Conservation (phyloP, 1,140 invertebrate genomes). For the Cyphomyrmex costatus region DNA sequence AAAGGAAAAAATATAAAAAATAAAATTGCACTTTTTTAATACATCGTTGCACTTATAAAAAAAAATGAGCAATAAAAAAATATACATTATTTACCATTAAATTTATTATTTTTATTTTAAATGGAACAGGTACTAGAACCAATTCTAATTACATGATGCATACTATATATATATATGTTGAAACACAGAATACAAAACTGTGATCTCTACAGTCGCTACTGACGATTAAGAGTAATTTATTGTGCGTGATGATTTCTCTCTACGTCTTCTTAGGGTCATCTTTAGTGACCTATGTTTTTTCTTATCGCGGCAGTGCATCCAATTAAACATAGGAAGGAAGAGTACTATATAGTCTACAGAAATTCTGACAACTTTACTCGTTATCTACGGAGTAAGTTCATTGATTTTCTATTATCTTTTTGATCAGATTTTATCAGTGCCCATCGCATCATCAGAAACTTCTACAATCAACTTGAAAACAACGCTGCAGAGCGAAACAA, state of each 20-base stretch:
- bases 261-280: slow-evolving; percentile 70
- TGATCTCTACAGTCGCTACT: background rate
- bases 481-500: background rate
- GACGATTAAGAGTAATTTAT: slow-evolving; percentile 54
- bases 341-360: slow-evolving; percentile 45
- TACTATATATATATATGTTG: background rate
- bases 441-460: background rate
- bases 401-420: slow-evolving; percentile 23
- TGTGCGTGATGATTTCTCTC: slow-evolving; percentile 62
- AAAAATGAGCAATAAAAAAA: too few relatives aligned
- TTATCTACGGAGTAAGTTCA: slow-evolving; percentile 2
- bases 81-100: too few relatives aligned
- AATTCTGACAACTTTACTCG: slow-evolving; percentile 26
- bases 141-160: too few relatives aligned
- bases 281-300: slow-evolving; percentile 70
- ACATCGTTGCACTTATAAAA: too few relatives aligned
- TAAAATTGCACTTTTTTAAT: too few relatives aligned
- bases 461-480: background rate
- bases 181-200: slow-evolving; percentile 1
- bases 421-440: slow-evolving; percentile 45
- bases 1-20: too few relatives aligned
- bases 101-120: too few relatives aligned
- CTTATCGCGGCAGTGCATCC: slow-evolving; percentile 73
- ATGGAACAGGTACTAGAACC: too few relatives aligned
- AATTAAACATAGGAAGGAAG: slow-evolving; percentile 66